phyloP scores from a whole-genome alignment of 1,140 invertebrate species.

The Vanessa atalanta region DNA sequence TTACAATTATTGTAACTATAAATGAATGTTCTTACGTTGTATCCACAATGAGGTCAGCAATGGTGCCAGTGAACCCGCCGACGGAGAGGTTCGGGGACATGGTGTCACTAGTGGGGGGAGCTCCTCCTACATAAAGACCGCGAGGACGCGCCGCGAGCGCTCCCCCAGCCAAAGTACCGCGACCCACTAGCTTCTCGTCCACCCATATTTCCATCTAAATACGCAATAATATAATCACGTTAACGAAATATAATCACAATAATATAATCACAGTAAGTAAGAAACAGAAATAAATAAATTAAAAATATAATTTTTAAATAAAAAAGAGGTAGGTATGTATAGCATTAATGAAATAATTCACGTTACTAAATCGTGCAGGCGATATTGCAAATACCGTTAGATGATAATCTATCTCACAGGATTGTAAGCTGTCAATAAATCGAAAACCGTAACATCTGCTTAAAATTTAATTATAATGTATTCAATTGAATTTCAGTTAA shows the following conservation, averaged over 20 bases:
- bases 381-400: too few relatives aligned
- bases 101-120: constrained; percentile 76
- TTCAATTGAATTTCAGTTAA: too few relatives aligned
- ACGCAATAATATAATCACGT: constrained; percentile 11
- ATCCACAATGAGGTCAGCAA: constrained; percentile 66
- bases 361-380: too few relatives aligned
- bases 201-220: constrained; percentile 83
- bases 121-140: constrained; percentile 85
- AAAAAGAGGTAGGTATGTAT: too few relatives aligned
- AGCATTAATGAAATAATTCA: too few relatives aligned
- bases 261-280: background rate
- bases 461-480: too few relatives aligned
- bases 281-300: too few relatives aligned
- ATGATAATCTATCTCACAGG: too few relatives aligned
- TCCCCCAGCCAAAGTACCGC: constrained; percentile 79
- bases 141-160: constrained; percentile 74
- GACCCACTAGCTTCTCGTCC: constrained; percentile 84
- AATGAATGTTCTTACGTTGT: constrained; percentile 51
- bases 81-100: constrained; percentile 23
- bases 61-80: constrained; percentile 56
- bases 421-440: too few relatives aligned
- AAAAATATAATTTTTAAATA: too few relatives aligned
- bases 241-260: background rate
- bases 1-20: too few relatives aligned
- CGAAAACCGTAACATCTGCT: too few relatives aligned